Conservation (phyloP, 1,140 invertebrate genomes). For the Oncopeltus fasciatus region DNA sequence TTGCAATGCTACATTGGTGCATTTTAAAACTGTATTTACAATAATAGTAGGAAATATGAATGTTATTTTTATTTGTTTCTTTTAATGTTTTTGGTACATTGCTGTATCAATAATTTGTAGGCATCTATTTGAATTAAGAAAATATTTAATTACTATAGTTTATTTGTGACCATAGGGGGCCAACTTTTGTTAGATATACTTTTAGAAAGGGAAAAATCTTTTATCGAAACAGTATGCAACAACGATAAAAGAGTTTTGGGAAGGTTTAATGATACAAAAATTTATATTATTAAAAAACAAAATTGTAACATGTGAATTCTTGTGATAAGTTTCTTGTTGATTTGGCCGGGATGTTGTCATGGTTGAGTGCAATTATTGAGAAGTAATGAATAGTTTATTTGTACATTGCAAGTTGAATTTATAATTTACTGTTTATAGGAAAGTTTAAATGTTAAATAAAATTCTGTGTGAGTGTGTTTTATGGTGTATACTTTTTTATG, state of each 20-base stretch:
- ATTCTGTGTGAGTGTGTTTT: conserved; percentile 15
- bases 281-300: neutral
- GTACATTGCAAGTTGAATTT: conserved; percentile 16
- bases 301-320: neutral
- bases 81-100: neutral
- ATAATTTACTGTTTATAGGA: conserved; percentile 11
- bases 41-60: too few relatives aligned
- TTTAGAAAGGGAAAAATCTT: neutral
- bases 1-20: too few relatives aligned
- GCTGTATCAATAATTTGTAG: too few relatives aligned
- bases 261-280: neutral
- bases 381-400: conserved; percentile 9
- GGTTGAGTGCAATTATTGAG: conserved; percentile 9
- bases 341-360: conserved; percentile 12
- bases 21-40: too few relatives aligned
- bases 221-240: conserved; percentile 2
- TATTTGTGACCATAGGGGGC: too few relatives aligned
- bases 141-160: too few relatives aligned
- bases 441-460: conserved; percentile 8
- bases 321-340: conserved; percentile 12
- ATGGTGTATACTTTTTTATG: neutral
- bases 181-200: conserved; percentile 6
- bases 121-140: too few relatives aligned
- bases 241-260: neutral
- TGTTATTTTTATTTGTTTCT: neutral